Percentiles rank a stretch among this genome's conserved stretches.
Conservation (phyloP, 2,113 vertebrate species). For the Cinclus cinclus region DNA sequence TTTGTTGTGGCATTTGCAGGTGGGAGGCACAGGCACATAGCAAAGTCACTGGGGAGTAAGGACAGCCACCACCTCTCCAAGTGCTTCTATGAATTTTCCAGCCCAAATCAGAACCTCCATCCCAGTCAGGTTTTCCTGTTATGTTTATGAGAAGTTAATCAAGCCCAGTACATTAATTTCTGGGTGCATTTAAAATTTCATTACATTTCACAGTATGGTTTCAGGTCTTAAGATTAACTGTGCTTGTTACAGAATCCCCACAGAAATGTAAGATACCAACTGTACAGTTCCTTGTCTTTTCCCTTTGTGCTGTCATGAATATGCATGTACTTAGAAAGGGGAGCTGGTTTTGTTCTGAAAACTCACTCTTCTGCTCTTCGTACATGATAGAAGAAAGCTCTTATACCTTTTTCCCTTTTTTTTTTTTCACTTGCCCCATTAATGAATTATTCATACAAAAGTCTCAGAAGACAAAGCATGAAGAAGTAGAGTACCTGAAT, state of each 20-base stretch:
- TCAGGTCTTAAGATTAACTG: not conserved
- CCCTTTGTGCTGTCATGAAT: not conserved
- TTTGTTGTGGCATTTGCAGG: not conserved
- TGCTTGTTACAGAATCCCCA: not conserved
- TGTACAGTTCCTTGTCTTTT: not conserved
- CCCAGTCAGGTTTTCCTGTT: not conserved
- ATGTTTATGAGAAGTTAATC: not conserved
- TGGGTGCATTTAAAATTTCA: not conserved
- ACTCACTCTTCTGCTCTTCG: not conserved
- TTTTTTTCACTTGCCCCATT: not conserved
- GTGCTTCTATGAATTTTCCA: not conserved
- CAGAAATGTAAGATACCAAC: not conserved
- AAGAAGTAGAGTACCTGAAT: not conserved
- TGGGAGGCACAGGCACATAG: not conserved
- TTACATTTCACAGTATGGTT: not conserved
- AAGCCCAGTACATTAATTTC: not conserved
- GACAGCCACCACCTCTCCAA: not conserved
- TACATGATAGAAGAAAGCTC: not conserved
- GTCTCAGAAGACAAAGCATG: not conserved
- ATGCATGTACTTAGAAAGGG: not conserved
- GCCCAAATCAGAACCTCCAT: not conserved
- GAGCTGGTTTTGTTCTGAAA: not conserved
- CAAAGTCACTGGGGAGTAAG: not conserved
- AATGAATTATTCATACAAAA: conserved; percentile 2
- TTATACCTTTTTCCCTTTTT: not conserved